Evolutionary conservation across 1,140 invertebrate genomes (phyloP).

Genomic region (Amphibalanus amphitrite): DNA sequence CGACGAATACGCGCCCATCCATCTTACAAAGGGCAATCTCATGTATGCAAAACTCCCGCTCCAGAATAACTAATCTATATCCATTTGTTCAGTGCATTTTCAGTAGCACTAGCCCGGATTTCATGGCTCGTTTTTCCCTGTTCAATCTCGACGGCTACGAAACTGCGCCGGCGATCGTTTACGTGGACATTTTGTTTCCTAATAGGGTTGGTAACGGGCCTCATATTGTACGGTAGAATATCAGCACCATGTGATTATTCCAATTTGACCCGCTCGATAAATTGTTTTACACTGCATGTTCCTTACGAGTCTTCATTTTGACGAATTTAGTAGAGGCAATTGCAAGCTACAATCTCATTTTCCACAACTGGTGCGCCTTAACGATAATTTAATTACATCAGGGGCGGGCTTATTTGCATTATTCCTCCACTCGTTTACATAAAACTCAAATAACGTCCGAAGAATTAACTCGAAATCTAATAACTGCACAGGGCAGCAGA

Average conservation of each 20-base stretch:
- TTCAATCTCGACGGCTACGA: not conserved
- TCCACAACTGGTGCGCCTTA: not conserved
- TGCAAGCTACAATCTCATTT: constrained; percentile 1
- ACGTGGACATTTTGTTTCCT: not conserved
- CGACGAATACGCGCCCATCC: no score
- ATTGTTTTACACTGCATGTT: constrained; percentile 2
- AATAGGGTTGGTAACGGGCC: not conserved
- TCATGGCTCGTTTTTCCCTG: not conserved
- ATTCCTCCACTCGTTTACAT: not conserved
- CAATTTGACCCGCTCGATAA: not conserved
- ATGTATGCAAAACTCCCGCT: not conserved
- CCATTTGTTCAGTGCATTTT: not conserved
- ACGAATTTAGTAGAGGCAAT: constrained; percentile 1
- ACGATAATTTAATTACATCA: constrained; percentile 2
- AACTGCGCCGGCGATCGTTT: not conserved
- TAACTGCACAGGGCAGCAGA: not conserved
- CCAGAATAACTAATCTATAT: not conserved
- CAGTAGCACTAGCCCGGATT: not conserved
- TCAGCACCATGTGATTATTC: not conserved
- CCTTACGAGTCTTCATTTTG: constrained; percentile 1
- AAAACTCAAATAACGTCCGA: constrained; percentile 1
- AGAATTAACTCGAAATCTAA: constrained; percentile 1
- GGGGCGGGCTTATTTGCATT: not conserved
- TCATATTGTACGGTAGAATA: not conserved
- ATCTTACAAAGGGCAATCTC: not conserved